These are phyloP conservation scores for Clunio marinus DNA, from an alignment of 2,888 invertebrate genomes.

Conservation along the genomic window DNA sequence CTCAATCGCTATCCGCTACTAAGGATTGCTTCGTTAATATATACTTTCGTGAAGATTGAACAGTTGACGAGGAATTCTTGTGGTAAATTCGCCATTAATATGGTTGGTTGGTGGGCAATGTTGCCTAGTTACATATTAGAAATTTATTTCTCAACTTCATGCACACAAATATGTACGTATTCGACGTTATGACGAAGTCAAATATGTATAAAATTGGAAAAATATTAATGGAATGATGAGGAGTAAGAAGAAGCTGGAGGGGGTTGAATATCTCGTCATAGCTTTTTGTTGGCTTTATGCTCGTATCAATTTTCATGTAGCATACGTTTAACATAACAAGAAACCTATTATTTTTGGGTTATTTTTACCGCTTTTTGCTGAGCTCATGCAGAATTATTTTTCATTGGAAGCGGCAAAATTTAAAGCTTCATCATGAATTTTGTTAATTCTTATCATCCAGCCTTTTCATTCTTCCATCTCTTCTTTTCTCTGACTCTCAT, in stretches of 20 bases:
- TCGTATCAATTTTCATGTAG: slow-evolving; percentile 18
- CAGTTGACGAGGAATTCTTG: too few species aligned
- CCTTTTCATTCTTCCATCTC: slow-evolving; percentile 1
- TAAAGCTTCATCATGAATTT: slow-evolving; percentile 9
- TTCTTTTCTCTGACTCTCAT: not conserved
- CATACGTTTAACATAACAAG: slow-evolving; percentile 7
- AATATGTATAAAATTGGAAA: too few species aligned
- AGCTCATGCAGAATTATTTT: slow-evolving; percentile 2
- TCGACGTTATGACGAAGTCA: too few species aligned
- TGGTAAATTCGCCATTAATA: too few species aligned
- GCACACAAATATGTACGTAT: not conserved
- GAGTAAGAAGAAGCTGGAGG: too few species aligned
- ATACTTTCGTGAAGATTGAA: too few species aligned
- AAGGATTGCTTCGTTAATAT: too few species aligned
- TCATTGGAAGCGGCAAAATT: not conserved
- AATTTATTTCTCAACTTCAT: not conserved
- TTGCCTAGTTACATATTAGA: slow-evolving; percentile 17
- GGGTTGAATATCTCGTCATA: too few species aligned
- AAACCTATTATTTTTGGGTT: not conserved
- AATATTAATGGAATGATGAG: too few species aligned
- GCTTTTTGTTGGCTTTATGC: not conserved
- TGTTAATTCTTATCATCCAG: slow-evolving; percentile 4
- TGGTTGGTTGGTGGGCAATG: slow-evolving; percentile 7
- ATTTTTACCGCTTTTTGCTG: not conserved
- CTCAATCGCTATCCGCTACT: too few species aligned